phyloP scores from a whole-genome alignment of 2,797 vertebrate genomes.

The Nannoperca australis region DNA sequence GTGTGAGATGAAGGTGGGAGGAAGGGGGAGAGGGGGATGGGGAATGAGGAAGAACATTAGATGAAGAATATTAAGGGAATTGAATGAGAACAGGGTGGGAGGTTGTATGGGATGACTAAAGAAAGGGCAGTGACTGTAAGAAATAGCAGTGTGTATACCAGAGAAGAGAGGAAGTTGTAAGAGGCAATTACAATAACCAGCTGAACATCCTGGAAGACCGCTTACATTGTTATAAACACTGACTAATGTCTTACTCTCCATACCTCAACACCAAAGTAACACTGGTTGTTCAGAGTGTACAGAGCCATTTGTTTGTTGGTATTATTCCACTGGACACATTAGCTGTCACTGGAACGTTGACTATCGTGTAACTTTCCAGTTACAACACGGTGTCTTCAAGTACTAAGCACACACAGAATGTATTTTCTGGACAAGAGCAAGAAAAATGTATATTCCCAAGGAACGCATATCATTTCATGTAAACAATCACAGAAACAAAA shows the following conservation, averaged over 20 bases:
- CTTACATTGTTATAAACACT: constrained; percentile 1
- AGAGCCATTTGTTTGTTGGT: neutral
- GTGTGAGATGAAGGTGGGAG: constrained; percentile 62
- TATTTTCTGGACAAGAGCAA: neutral
- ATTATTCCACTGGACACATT: constrained; percentile 10
- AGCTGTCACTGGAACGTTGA: neutral
- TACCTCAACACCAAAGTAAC: neutral
- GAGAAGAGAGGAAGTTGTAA: neutral
- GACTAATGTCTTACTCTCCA: constrained; percentile 1
- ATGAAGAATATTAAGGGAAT: constrained; percentile 7
- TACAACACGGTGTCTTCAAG: neutral
- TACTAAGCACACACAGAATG: neutral
- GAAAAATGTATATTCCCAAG: neutral
- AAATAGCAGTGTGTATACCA: neutral
- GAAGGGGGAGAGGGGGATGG: neutral
- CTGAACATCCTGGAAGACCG: constrained; percentile 7
- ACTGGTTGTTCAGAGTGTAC: neutral
- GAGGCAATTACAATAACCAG: constrained; percentile 5
- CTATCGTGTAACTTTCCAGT: neutral
- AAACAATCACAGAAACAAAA: neutral
- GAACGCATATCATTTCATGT: neutral
- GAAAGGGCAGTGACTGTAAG: neutral
- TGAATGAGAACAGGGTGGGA: neutral
- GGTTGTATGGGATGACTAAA: neutral
- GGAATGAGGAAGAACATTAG: neutral